Conservation (phyloP, 2,888 invertebrate species). For the Oligia strigilis region DNA sequence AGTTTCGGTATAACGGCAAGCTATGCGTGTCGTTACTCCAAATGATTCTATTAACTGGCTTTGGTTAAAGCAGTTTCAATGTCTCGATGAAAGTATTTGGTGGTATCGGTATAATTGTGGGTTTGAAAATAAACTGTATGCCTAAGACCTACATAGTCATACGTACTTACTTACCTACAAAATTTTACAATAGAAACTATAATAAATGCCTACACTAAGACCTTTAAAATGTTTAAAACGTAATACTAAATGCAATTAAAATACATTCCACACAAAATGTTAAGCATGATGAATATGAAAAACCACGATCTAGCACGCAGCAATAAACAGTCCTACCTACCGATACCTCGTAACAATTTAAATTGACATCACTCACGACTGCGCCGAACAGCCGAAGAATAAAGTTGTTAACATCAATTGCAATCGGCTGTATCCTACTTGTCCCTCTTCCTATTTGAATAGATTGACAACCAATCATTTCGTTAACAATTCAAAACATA, state of each 20-base stretch:
- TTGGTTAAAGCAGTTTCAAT: conserved; percentile 51
- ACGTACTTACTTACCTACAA: background rate
- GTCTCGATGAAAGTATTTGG: no score
- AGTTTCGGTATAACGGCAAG: conserved; percentile 58
- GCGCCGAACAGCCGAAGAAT: conserved; percentile 55
- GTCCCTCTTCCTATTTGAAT: conserved; percentile 59
- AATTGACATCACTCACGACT: conserved; percentile 43
- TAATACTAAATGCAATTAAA: background rate
- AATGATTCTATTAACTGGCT: conserved; percentile 68
- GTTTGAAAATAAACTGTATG: conserved; percentile 4
- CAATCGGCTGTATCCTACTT: conserved; percentile 71
- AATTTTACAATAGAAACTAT: no score
- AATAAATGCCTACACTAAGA: no score
- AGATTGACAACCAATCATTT: conserved; percentile 66
- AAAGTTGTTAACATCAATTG: conserved; percentile 68
- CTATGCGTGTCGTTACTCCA: conserved; percentile 61
- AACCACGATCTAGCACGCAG: background rate
- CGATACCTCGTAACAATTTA: conserved; percentile 30
- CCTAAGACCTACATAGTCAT: background rate
- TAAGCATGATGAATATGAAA: background rate
- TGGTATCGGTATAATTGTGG: no score
- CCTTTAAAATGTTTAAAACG: no score
- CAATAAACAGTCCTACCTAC: background rate
- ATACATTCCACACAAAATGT: conserved; percentile 14
- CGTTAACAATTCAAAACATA: conserved; percentile 59